Base-by-base conservation (phyloP, 2,888 invertebrate genomes). In the Tribolium freemani region DNA sequence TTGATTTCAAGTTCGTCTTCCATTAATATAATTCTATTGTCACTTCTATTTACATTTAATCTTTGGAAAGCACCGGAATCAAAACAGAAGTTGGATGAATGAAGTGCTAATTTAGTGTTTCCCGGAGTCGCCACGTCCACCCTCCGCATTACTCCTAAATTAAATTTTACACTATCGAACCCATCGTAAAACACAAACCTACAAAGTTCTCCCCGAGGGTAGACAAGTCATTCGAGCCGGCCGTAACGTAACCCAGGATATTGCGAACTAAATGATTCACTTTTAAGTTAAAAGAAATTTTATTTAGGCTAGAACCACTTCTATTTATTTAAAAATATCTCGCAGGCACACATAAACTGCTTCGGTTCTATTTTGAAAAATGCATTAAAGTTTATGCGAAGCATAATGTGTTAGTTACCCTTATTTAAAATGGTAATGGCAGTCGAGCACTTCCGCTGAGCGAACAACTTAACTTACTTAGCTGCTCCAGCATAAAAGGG, bases 81-180 rank as follows among this genome's bases (percentile, higher is more conserved):
- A 38, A 38, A 38, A 11, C 26, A 45, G 10, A 58, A 58, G 13
- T 61, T 30, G 6, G 9, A 5, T 46, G 21, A 46, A 45, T 20
- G 30, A 56, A 26, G 56, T 54, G 56, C 54, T 66, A 66, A 46
- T 54, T 66, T 26, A 56, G 44, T 45, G 46, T 11, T 10, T 45
- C 13, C 46, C 30, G 13, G 21, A 46, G 44, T 30, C 66, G 45
- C 54, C 20, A 38, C 3, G 38, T 38, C 38, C 38, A 38, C 38
- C 38, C 38, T 38, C 44, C 13, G 54, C 30, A 54, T 30, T 61
- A 50, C 38, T n/a, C 38, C 31, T 10, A 68, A 68, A 57, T 68
- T 68, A 57, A 68, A 68, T 68, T 67, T 68, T 51, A 68, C 68
- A 58, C 68, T 68, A 58, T 58, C 44, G 58, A 60, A 60, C 60